Percentiles rank a stretch among this genome's conserved stretches.
Evolutionary conservation across 2,888 invertebrate genomes (phyloP).

Genomic region (Ctena decussata): DNA sequence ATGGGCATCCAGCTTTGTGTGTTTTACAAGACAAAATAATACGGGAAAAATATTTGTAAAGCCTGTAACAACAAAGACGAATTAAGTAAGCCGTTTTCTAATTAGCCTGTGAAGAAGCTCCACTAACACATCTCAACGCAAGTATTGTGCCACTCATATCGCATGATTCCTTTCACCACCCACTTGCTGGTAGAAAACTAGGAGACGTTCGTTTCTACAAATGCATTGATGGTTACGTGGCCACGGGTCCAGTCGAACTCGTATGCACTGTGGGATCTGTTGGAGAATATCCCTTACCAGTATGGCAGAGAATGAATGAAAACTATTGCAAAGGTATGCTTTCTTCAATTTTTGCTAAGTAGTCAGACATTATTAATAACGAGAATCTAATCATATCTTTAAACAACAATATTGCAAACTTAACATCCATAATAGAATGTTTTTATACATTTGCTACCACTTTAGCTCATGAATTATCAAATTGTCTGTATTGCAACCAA

Average conservation of each 20-base stretch:
- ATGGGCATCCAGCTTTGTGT: too few species aligned
- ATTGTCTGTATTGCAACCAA: too few species aligned
- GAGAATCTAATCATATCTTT: too few species aligned
- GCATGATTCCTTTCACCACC: background rate
- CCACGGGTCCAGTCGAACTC: slow-evolving; percentile 32
- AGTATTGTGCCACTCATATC: background rate
- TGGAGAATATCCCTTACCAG: background rate
- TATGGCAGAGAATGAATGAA: background rate
- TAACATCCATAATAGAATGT: too few species aligned
- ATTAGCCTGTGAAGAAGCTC: slow-evolving; percentile 32
- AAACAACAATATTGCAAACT: too few species aligned
- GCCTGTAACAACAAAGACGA: background rate
- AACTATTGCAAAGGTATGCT: slow-evolving; percentile 50
- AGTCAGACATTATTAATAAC: too few species aligned
- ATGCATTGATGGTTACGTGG: slow-evolving; percentile 38
- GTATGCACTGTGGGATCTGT: background rate
- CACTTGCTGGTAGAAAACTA: background rate
- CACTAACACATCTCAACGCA: slow-evolving; percentile 1
- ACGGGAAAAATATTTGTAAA: too few species aligned
- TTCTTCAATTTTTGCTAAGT: too few species aligned
- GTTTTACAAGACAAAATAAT: too few species aligned
- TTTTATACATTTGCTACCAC: too few species aligned
- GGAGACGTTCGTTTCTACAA: slow-evolving; percentile 24
- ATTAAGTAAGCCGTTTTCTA: background rate
- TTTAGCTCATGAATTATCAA: too few species aligned